These are phyloP conservation scores for Meganola albula DNA, from an alignment of 2,888 invertebrate genomes.

Conservation along the genomic window DNA sequence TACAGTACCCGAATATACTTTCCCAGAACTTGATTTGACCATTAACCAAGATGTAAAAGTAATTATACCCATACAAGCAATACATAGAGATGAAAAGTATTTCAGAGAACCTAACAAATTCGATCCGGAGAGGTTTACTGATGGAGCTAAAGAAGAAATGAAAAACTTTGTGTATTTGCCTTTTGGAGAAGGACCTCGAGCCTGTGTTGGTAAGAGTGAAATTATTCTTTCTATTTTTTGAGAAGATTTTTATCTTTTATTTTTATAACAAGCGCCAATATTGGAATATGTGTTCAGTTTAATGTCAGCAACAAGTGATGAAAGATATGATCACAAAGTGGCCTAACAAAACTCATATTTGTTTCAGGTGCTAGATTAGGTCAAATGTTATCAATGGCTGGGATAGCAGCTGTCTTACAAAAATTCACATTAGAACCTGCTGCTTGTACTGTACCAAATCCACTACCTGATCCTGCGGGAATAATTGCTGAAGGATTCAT, in stretches of 20 bases:
- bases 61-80: constrained; percentile 57
- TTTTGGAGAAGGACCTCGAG: constrained; percentile 62
- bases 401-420: constrained; percentile 47
- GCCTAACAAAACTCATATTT: too few species aligned
- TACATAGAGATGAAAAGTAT: constrained; percentile 58
- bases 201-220: constrained; percentile 67
- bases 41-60: constrained; percentile 53
- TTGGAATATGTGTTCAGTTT: too few species aligned
- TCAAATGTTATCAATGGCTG: constrained; percentile 64
- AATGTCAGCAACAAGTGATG: too few species aligned
- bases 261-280: too few species aligned
- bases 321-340: too few species aligned
- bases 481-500: constrained; percentile 52
- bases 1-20: constrained; percentile 51
- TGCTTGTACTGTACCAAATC: constrained; percentile 36
- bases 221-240: too few species aligned
- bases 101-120: constrained; percentile 53
- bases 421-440: constrained; percentile 54
- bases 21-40: constrained; percentile 55
- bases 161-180: constrained; percentile 54
- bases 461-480: constrained; percentile 48
- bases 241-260: too few species aligned
- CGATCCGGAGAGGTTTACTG: constrained; percentile 55
- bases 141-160: constrained; percentile 40
- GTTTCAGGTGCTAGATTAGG: constrained; percentile 59